Conservation (phyloP, 2,888 invertebrate genomes). For the Hoplodrina blanda region DNA sequence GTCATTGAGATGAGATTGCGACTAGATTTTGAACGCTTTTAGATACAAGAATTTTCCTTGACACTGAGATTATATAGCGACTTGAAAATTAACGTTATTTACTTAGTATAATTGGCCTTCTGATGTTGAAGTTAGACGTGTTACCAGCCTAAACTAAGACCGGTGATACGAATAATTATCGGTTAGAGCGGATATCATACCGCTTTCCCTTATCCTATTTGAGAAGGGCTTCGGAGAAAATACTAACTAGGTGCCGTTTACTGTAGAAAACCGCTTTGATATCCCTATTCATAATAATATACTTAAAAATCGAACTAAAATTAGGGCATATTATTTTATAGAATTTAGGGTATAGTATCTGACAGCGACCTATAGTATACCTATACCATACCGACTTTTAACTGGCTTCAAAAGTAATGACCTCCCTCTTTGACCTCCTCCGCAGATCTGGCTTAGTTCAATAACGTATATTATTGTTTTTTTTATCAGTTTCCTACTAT, state of each 20-base stretch:
- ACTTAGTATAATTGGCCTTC: too few relatives aligned
- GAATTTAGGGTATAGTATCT: too few relatives aligned
- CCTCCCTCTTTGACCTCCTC: neutral
- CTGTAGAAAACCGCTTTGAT: neutral
- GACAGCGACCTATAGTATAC: too few relatives aligned
- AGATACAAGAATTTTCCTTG: too few relatives aligned
- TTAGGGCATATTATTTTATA: too few relatives aligned
- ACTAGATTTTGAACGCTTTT: too few relatives aligned
- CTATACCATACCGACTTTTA: neutral
- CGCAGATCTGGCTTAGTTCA: neutral
- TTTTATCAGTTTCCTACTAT: slow-evolving; percentile 25
- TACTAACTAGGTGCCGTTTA: neutral
- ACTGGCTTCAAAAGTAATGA: neutral
- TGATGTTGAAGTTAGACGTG: neutral
- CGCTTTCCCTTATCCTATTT: slow-evolving; percentile 7
- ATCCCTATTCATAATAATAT: neutral
- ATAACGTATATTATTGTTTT: slow-evolving; percentile 21
- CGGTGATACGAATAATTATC: neutral
- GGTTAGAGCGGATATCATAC: neutral
- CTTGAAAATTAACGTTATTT: too few relatives aligned
- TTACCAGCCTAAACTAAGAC: too few relatives aligned
- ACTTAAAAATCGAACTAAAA: neutral
- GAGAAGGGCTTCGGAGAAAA: neutral
- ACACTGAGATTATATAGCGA: too few relatives aligned
- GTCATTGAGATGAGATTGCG: too few relatives aligned